A percentile compares a stretch with the other conserved stretches of the same genome.
Conservation (phyloP, 1,140 invertebrate species). For the Nephotettix cincticeps region DNA sequence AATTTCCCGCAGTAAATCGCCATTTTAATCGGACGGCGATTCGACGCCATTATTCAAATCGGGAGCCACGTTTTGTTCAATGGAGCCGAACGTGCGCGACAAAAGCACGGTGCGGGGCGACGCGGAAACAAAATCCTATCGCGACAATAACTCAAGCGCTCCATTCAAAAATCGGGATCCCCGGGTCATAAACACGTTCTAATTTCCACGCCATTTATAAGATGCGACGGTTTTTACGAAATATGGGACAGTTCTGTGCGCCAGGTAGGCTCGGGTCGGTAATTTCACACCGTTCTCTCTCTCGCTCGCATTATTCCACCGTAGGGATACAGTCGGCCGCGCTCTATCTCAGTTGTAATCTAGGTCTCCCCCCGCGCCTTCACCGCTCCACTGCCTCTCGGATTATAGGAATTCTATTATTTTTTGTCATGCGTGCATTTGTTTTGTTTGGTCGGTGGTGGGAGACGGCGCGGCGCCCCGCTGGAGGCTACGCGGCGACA, state of each 20-base stretch:
- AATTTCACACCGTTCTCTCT: conserved; percentile 15
- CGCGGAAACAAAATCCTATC: conserved; percentile 17
- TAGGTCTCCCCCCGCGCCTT: conserved; percentile 9
- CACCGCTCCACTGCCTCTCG: conserved; percentile 1
- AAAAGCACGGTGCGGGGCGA: background rate
- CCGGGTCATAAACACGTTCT: conserved; percentile 17
- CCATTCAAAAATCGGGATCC: conserved; percentile 16
- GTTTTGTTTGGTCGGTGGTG: conserved; percentile 17
- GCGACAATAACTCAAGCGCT: conserved; percentile 9
- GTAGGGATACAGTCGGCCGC: conserved; percentile 11
- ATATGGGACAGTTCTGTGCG: conserved; percentile 5
- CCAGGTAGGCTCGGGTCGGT: conserved; percentile 2
- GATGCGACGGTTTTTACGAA: conserved; percentile 18
- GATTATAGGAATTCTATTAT: conserved; percentile 30
- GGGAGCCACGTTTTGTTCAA: conserved; percentile 14
- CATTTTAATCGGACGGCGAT: background rate
- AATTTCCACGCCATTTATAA: conserved; percentile 20
- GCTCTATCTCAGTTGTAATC: conserved; percentile 27
- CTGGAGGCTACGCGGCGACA: no score
- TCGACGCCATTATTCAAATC: conserved; percentile 9
- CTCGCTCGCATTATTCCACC: background rate
- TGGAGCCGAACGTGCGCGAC: conserved; percentile 3
- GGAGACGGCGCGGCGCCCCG: background rate
- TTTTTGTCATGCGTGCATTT: conserved; percentile 29
- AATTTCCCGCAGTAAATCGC: background rate